phyloP scores from a whole-genome alignment of 2,113 vertebrate species.

The Psilopsiagon aurifrons region DNA sequence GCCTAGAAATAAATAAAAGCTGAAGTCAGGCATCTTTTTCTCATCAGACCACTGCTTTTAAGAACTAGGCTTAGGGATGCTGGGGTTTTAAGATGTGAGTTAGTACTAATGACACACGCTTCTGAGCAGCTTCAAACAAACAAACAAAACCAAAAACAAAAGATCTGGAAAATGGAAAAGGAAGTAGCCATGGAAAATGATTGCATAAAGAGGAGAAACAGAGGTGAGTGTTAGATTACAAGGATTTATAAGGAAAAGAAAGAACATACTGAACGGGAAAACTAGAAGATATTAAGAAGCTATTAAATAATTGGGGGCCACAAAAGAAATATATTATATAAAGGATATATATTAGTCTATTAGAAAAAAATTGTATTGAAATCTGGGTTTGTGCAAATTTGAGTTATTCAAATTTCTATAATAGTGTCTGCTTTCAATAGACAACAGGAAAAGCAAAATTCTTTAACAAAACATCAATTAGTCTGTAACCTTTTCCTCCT shows the following conservation, averaged over 20 bases:
- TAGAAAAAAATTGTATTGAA: not conserved
- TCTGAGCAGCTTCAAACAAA: not conserved
- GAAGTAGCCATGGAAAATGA: not conserved
- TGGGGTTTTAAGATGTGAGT: not conserved
- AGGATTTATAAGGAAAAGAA: not conserved
- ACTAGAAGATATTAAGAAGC: not conserved
- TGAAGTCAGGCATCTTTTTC: slow-evolving; percentile 24
- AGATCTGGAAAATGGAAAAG: not conserved
- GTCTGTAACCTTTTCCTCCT: not conserved
- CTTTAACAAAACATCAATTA: not conserved
- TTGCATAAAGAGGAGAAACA: not conserved
- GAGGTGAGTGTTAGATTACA: not conserved
- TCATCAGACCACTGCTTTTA: not conserved
- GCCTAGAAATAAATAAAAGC: slow-evolving; percentile 9
- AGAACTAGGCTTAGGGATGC: not conserved
- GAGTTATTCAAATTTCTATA: not conserved
- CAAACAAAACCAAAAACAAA: not conserved
- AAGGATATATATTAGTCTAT: not conserved
- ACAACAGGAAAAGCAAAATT: not conserved
- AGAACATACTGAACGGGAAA: not conserved
- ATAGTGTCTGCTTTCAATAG: not conserved
- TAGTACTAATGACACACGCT: not conserved
- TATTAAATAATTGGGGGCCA: not conserved
- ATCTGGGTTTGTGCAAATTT: not conserved
- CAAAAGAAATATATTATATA: not conserved